phyloP scores from a whole-genome alignment of 2,888 invertebrate genomes.

The Lymantria monacha region DNA sequence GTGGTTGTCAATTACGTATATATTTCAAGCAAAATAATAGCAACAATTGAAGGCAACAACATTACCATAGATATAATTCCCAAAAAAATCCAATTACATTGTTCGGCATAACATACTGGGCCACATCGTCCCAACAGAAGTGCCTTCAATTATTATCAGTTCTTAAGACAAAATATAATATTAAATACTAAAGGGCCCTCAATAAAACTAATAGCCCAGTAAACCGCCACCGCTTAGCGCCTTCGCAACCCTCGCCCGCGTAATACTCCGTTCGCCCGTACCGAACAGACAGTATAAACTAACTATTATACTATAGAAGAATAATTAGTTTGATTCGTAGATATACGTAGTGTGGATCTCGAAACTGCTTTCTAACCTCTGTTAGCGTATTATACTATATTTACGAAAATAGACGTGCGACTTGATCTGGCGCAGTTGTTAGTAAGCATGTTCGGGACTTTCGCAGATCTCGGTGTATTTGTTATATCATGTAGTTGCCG shows the following conservation, averaged over 20 bases:
- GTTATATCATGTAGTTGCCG: conserved; percentile 78
- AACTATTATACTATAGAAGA: conserved; percentile 80
- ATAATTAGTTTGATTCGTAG: conserved; percentile 82
- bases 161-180: conserved; percentile 87
- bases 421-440: conserved; percentile 11
- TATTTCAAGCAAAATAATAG: conserved; percentile 85
- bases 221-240: conserved; percentile 76
- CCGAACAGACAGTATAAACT: conserved; percentile 70
- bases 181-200: conserved; percentile 91
- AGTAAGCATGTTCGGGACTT: conserved; percentile 39
- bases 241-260: conserved; percentile 53
- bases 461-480: conserved; percentile 76
- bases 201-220: conserved; percentile 91
- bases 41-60: conserved; percentile 92
- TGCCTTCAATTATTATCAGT: conserved; percentile 90
- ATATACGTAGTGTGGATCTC: conserved; percentile 71
- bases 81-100: conserved; percentile 85
- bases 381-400: neutral
- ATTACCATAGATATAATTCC: conserved; percentile 34
- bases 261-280: conserved; percentile 58
- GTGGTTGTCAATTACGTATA: conserved; percentile 89
- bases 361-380: conserved; percentile 37
- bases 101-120: no score
- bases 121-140: conserved; percentile 97
- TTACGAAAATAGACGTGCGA: conserved; percentile 5